Evolutionary conservation across 2,888 invertebrate species (phyloP), one percentile per base, ranked within the genome.

Genomic region (Scotopteryx bipunctaria): DNA sequence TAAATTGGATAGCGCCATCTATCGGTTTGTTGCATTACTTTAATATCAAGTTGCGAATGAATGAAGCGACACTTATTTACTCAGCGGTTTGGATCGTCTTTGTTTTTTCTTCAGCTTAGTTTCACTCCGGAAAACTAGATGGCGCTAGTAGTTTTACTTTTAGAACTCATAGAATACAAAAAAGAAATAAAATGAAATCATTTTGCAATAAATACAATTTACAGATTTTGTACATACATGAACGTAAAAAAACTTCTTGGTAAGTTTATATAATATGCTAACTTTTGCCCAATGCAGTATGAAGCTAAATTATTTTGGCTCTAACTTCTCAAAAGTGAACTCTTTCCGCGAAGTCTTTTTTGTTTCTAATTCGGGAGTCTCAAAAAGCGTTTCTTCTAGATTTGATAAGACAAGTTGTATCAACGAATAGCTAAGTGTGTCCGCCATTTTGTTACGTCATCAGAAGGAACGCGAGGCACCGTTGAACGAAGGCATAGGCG

Each of bases 361-460:
- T 9, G 4, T 9, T 27, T 27, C 27, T 11, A 27, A 27, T 27
- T 11, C 9, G 27, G 27, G 4, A 27, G 5, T 27, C 3, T 5
- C 9, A 27, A 11, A 27, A 5, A 27, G 27, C 9, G 27, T 11
- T 27, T 27, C 27, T 27, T 27, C 27, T 9, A 27, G 27, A 27
- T 11, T 9, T 27, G 15, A 15, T 37, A 68, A 64, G n/a, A n/a
- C n/a, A n/a, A n/a, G n/a, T n/a, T n/a, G 65, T 73, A 69, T 64
- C 61, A 70, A 69, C 58, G 61, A 72, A 67, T 63, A n/a, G n/a
- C n/a, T 61, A 73, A 64, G 70, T 71, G 50, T 62, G 71, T 73
- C 82, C 71, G 85, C 85, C 85, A 87, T 87, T 79, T 87, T 87
- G 82, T 85, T 78, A 85, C 85, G 84, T 86, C 85, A 85, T 74